These are phyloP conservation scores for Psammodynastes pulverulentus DNA, from an alignment of 2,113 vertebrate genomes.

Conservation along the genomic window DNA sequence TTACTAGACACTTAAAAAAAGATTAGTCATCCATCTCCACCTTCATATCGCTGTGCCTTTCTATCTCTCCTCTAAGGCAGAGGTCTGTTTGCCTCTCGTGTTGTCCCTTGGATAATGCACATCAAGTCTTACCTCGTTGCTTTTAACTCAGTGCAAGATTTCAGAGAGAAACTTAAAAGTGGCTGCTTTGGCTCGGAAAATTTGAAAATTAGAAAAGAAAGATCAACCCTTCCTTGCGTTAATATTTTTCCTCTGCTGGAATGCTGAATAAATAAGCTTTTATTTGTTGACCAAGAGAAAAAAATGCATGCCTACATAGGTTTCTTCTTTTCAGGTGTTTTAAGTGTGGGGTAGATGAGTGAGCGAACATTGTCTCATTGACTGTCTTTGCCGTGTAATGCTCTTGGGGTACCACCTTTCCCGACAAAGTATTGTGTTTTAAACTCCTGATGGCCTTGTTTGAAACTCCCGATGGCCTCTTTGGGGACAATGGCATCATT, in stretches of 20 bases:
- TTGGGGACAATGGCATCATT: background rate
- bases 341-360: background rate
- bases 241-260: background rate
- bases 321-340: background rate
- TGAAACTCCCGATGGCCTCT: background rate
- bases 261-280: background rate
- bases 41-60: background rate
- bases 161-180: background rate
- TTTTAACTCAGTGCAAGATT: background rate
- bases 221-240: background rate
- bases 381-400: background rate
- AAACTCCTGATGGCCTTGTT: background rate
- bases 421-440: background rate
- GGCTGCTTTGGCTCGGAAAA: background rate
- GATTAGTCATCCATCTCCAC: conserved; percentile 16
- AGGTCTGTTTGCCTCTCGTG: background rate
- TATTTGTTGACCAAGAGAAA: background rate
- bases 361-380: background rate
- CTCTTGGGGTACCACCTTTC: background rate
- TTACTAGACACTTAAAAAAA: background rate
- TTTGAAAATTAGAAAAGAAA: background rate
- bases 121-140: background rate
- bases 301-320: background rate
- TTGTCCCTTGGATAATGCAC: background rate
- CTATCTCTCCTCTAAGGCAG: background rate